Evolutionary conservation across 2,888 invertebrate species (phyloP), one percentile per base, ranked within the genome.

Genomic region (Calameuta filiformis): DNA sequence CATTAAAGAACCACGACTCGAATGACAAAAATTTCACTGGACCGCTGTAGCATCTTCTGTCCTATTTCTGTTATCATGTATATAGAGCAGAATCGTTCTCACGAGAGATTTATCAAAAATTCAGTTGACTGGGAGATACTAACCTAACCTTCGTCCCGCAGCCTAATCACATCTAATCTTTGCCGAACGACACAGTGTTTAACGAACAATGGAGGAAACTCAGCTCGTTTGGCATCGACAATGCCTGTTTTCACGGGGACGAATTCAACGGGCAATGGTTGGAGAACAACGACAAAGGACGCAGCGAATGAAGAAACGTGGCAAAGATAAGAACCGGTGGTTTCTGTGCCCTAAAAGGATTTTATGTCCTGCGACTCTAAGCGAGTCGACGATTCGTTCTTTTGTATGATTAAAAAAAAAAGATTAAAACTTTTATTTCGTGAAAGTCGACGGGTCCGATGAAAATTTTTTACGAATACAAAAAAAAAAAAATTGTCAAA

Each of bases 151-250:
- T 33, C 71, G 31, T 31, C 31, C 71, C 12, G 37, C 74, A 30
- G 15, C 73, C 78, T 75, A 78, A 75, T 78, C 75, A 73, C 75
- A 68, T 35, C 75, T 76, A 78, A 71, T 76, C 75, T 68, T 69
- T 31, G 15, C 15, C 56, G 75, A 78, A 78, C 78, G 73, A 71
- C 23, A 31, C 34, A 12, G 75, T 73, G 31, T 76, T 76, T 73
- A 68, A 34, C 35, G 78, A 78, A 78, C 78, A 78, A 78, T 78
- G 40, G 76, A n/a, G 37, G 30, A 68, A 56, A 73, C 78, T 78
- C 73, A 35, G 74, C 35, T 78, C 73, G 75, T 73, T 75, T 69
- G 31, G 35, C 68, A 77, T 73, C 77, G 74, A 77, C 77, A 75
- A 77, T 77, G 69, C 71, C 34, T 15, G 74, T 56, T 75, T 76